Percentiles rank a stretch among this genome's conserved stretches.
These are phyloP conservation scores for Mizuhopecten yessoensis DNA, from an alignment of 1,140 invertebrate genomes.

Conservation along the genomic window DNA sequence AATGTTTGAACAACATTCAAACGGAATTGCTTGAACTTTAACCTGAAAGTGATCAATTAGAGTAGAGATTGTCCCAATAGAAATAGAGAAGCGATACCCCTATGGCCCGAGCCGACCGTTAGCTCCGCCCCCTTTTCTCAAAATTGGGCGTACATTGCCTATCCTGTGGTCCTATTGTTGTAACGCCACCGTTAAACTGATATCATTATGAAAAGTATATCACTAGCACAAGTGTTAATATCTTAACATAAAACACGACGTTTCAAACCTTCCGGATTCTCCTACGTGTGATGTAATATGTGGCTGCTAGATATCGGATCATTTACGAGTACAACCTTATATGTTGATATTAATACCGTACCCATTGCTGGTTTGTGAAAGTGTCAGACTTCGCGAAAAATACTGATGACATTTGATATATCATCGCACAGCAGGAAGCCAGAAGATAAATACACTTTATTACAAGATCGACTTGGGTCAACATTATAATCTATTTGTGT, in stretches of 20 bases:
- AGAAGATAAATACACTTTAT: neutral
- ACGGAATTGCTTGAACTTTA: slow-evolving; percentile 31
- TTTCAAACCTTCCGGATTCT: slow-evolving; percentile 32
- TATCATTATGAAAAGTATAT: slow-evolving; percentile 21
- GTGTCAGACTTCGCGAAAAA: neutral
- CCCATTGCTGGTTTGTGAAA: neutral
- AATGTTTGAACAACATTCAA: slow-evolving; percentile 39
- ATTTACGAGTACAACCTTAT: neutral
- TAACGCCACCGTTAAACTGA: neutral
- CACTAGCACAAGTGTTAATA: slow-evolving; percentile 38
- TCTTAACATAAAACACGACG: slow-evolving; percentile 14
- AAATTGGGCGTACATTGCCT: slow-evolving; percentile 37
- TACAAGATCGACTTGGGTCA: neutral
- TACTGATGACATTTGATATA: neutral
- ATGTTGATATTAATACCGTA: neutral
- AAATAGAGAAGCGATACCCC: slow-evolving; percentile 7
- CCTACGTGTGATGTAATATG: neutral
- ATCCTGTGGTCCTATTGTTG: slow-evolving; percentile 22
- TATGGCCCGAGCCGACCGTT: neutral
- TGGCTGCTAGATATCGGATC: neutral
- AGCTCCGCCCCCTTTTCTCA: neutral
- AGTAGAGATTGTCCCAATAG: neutral
- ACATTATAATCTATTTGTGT: neutral
- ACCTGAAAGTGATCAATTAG: slow-evolving; percentile 27
- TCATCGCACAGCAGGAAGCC: neutral